Percentiles rank a stretch among this genome's conserved stretches.
These are phyloP conservation scores for Sterna hirundo DNA, from an alignment of 2,113 vertebrate species.

Conservation along the genomic window DNA sequence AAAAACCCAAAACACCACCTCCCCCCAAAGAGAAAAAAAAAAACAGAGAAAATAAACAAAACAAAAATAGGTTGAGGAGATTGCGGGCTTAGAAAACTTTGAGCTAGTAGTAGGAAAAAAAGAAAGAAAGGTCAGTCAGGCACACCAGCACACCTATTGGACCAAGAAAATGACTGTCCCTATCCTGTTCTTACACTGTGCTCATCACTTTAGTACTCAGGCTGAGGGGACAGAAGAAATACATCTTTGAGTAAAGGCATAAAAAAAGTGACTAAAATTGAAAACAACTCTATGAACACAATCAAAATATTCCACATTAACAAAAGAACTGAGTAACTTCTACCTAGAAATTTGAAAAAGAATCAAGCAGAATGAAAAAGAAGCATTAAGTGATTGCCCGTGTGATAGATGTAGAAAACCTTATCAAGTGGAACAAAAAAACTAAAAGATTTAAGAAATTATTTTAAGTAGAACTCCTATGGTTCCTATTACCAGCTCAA, in stretches of 20 bases:
- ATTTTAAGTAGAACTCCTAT: background rate
- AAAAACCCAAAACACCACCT: background rate
- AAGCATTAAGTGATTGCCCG: background rate
- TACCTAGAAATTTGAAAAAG: background rate
- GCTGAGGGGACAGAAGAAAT: background rate
- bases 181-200: background rate
- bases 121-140: background rate
- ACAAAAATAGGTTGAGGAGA: background rate
- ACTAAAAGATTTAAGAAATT: background rate
- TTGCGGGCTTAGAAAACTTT: background rate
- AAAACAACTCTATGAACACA: background rate
- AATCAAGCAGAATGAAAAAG: background rate
- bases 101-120: background rate
- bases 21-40: background rate
- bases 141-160: background rate
- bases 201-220: background rate
- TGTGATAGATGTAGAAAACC: background rate
- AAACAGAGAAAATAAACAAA: background rate
- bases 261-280: background rate
- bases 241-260: background rate
- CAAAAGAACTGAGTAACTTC: background rate
- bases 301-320: background rate
- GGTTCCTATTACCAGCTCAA: background rate
- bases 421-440: background rate
- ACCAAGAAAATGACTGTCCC: background rate